Evolutionary conservation across 2,888 invertebrate species (phyloP).

Genomic region (Steromphala cineraria): DNA sequence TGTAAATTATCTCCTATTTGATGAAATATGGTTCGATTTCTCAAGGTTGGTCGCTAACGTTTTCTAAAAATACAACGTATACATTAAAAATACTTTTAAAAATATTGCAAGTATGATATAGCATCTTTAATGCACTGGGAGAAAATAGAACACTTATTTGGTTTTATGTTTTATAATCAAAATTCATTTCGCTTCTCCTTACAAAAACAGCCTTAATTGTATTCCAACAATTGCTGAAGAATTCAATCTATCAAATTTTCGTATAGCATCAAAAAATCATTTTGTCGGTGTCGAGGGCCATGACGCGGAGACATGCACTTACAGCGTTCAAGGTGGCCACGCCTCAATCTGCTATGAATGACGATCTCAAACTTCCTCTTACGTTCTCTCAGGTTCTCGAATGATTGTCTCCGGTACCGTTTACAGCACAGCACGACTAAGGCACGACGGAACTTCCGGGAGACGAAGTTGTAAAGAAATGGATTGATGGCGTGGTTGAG

Average conservation of each 20-base stretch:
- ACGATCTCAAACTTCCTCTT: background rate
- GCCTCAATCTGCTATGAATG: background rate
- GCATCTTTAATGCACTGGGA: no score
- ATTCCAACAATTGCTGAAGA: background rate
- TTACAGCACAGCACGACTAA: constrained; percentile 14
- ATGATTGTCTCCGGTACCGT: background rate
- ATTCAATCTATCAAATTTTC: constrained; percentile 27
- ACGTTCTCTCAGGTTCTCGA: background rate
- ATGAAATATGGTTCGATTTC: no score
- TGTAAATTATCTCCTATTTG: no score
- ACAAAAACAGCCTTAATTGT: no score
- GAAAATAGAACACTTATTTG: no score
- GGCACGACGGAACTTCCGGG: constrained; percentile 19
- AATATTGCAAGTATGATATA: no score
- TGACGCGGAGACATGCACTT: background rate
- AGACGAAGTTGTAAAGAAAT: constrained; percentile 26
- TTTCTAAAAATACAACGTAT: no score
- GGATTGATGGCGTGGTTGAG: constrained; percentile 29
- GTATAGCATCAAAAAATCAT: constrained; percentile 43
- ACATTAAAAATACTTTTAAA: no score
- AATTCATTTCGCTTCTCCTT: no score
- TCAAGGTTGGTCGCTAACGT: no score
- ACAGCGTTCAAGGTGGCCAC: background rate
- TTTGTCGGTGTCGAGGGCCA: constrained; percentile 32
- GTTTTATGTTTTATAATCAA: no score